Evolutionary conservation across 2,888 invertebrate genomes (phyloP).

Genomic region (Fissipunctia ypsillon): DNA sequence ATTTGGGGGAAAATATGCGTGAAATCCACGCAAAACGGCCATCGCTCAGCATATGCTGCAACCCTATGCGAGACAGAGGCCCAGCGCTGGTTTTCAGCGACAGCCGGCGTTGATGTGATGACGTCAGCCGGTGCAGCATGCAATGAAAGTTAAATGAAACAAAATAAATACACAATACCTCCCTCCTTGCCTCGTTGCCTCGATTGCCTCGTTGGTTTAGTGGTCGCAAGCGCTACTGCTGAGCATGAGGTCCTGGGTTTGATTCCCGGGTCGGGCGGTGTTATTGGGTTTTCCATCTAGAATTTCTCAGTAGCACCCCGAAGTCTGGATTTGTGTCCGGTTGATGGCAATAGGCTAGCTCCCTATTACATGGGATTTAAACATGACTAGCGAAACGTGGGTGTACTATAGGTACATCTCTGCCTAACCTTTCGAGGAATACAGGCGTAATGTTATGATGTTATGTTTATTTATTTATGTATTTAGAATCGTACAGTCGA

Average conservation of each 20-base stretch:
- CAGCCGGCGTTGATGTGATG: too few relatives aligned
- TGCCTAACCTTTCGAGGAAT: neutral
- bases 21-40: too few relatives aligned
- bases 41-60: too few relatives aligned
- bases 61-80: too few relatives aligned
- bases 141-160: too few relatives aligned
- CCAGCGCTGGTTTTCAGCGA: too few relatives aligned
- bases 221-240: neutral
- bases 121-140: too few relatives aligned
- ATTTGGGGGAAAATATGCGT: too few relatives aligned
- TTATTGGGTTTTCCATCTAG: neutral
- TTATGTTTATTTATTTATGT: neutral
- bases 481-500: neutral
- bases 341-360: neutral
- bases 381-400: neutral
- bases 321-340: neutral
- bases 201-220: neutral
- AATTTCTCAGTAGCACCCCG: neutral
- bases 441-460: neutral
- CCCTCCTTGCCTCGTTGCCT: too few relatives aligned
- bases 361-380: neutral
- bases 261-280: neutral
- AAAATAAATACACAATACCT: too few relatives aligned
- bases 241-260: neutral
- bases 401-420: neutral